Conservation (phyloP, 2,888 invertebrate genomes). For the Abrostola triplasia region DNA sequence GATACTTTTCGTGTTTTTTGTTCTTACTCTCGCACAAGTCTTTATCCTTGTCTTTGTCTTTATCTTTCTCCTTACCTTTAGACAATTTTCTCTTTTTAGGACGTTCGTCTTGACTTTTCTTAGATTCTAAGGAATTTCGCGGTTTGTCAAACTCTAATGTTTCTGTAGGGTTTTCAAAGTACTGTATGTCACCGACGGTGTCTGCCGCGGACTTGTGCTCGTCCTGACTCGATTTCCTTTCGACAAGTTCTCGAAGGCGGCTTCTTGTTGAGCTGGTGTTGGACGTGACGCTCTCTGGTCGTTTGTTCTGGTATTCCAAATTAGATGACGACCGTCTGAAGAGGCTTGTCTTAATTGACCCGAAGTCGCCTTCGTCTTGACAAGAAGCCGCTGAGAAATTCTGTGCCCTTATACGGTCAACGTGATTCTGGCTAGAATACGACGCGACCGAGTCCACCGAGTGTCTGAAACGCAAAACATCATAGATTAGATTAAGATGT, state of each 20-base stretch:
- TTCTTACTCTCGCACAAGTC: constrained; percentile 75
- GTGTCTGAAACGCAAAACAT: constrained; percentile 84
- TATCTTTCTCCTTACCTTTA: constrained; percentile 79
- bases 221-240: constrained; percentile 86
- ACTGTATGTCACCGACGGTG: constrained; percentile 85
- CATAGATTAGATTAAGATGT: constrained; percentile 78
- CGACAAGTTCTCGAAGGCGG: constrained; percentile 86
- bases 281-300: constrained; percentile 85
- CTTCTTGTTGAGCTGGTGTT: constrained; percentile 87
- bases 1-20: constrained; percentile 84
- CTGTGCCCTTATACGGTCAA: constrained; percentile 88
- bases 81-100: constrained; percentile 83
- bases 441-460: constrained; percentile 89
- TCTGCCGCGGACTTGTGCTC: constrained; percentile 84
- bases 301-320: constrained; percentile 80
- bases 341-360: constrained; percentile 86
- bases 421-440: constrained; percentile 89
- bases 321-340: constrained; percentile 85
- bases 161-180: constrained; percentile 86
- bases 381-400: constrained; percentile 88
- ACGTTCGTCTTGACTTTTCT: constrained; percentile 80
- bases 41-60: constrained; percentile 76
- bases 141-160: constrained; percentile 84
- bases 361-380: constrained; percentile 86
- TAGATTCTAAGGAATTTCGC: constrained; percentile 79